Conservation (phyloP, 1,140 invertebrate genomes). For the Drosophila athabasca region DNA sequence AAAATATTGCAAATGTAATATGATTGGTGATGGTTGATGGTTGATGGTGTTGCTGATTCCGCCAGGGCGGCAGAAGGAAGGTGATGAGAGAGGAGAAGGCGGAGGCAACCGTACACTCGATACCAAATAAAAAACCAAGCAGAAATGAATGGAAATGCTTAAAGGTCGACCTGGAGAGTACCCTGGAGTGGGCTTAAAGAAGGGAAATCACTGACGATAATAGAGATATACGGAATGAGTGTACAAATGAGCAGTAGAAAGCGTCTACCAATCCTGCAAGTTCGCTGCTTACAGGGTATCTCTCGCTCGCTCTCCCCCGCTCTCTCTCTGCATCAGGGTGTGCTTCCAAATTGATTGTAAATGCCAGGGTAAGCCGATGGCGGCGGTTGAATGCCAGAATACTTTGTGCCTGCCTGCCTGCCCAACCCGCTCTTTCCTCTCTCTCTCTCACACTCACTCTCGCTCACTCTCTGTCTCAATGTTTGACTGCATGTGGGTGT, state of each 20-base stretch:
- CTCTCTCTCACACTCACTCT: constrained; percentile 2
- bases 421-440: constrained; percentile 2
- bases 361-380: constrained; percentile 39
- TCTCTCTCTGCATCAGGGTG: constrained; percentile 19
- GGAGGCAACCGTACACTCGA: constrained; percentile 45
- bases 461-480: constrained; percentile 20
- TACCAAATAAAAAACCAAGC: constrained; percentile 36
- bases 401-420: constrained; percentile 58
- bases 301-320: neutral
- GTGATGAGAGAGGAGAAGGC: neutral
- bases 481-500: constrained; percentile 28
- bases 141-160: constrained; percentile 8
- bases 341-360: constrained; percentile 66
- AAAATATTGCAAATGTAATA: constrained; percentile 79
- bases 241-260: too few species aligned
- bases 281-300: neutral
- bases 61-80: neutral
- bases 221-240: too few species aligned
- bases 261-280: too few species aligned
- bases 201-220: too few species aligned
- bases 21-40: constrained; percentile 48
- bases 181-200: constrained; percentile 1
- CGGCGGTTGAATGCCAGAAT: constrained; percentile 52
- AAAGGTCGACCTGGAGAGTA: neutral
- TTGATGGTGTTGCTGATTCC: neutral